Base-by-base conservation (phyloP, 1,140 invertebrate species). In the Heliconius congener region DNA sequence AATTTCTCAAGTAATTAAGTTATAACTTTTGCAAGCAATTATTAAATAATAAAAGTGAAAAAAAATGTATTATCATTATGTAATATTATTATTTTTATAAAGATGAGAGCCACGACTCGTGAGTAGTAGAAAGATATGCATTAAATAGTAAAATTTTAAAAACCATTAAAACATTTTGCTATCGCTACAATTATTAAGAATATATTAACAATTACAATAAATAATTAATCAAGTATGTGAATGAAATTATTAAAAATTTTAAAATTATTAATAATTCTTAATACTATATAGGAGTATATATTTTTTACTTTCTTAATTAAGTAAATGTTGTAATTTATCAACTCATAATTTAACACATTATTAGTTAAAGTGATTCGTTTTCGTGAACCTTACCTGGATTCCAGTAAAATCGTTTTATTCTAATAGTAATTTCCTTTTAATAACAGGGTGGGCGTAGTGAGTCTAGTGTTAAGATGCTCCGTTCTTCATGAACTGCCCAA, bases 61-160 rank as follows among this genome's bases (percentile, higher is more conserved):
- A 46, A 46, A 46, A 46, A 16, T 46, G 13, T 16, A 46, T 46
- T 16, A 52, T 16, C 1, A 19, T 23, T 30, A 30, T 66, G 16
- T 30, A 66, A 66, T 30, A 1, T 46, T 0, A 6, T 37, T 37
- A 37, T 8, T 46, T 30, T 13, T 66, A 66, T 66, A 66, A 30
- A 66, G 19, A 57, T 23, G 8, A 57, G 9, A 66, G 9, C 27
- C 23, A 66, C 27, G 60, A 66, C 1, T 30, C 23, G 16, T 66
- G 60, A 66, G 60, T 30, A 66, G 60, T 66, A 66, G 11, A 66
- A 66, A 66, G 60, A 66, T 66, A 66, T 66, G 60, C 27, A 66
- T 66, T 66, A 30, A 66, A 27, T 66, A 30, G 60, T 30, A 66
- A 66, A 66, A 30, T 30, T 66, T 66, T 66, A 66, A 66, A 66